Conservation (phyloP, 2,113 vertebrate genomes). For the Ploceus nigricollis region DNA sequence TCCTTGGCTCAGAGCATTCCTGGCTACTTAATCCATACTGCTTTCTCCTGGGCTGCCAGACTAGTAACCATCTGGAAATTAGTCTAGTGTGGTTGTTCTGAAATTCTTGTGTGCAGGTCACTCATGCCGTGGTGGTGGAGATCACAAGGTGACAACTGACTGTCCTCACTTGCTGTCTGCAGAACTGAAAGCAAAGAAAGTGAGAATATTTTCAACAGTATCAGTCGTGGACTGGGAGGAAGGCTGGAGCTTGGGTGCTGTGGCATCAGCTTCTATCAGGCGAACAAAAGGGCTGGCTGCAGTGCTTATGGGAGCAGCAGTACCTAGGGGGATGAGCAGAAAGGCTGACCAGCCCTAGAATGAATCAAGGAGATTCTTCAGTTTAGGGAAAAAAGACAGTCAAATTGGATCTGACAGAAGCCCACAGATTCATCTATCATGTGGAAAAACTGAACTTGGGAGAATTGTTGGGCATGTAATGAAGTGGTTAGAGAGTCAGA, state of each 20-base stretch:
- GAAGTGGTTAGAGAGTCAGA: background rate
- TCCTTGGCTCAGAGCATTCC: background rate
- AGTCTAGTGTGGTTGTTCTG: background rate
- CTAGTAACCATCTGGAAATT: background rate
- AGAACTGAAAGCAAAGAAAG: background rate
- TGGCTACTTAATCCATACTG: background rate
- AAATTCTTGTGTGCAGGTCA: background rate
- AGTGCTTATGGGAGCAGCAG: background rate
- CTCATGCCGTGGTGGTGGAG: background rate
- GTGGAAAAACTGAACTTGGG: background rate
- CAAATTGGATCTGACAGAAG: background rate
- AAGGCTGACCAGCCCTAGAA: background rate
- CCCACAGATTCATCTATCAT: background rate
- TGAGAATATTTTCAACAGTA: background rate
- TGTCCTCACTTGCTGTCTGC: background rate
- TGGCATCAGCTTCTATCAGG: background rate
- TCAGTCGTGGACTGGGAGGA: background rate
- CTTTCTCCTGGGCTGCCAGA: background rate
- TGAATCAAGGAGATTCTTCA: background rate
- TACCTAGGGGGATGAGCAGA: rapidly evolving
- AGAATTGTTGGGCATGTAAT: background rate
- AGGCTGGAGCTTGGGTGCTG: background rate
- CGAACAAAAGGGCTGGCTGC: background rate
- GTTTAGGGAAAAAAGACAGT: background rate
- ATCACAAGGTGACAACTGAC: background rate